Evolutionary conservation across 2,888 invertebrate species (phyloP).

Genomic region (Selenia dentaria): DNA sequence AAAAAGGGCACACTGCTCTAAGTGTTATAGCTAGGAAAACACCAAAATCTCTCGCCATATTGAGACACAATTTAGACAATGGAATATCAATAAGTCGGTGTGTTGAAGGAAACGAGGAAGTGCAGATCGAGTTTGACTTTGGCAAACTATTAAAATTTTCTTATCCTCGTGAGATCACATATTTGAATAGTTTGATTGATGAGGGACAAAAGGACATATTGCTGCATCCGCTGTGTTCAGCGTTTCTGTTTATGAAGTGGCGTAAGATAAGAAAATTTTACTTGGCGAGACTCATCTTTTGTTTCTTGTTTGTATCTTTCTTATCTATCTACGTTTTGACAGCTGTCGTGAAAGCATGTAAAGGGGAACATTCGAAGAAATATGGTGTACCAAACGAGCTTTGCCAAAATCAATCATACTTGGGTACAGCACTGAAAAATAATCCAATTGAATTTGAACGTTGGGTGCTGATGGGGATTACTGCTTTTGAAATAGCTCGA

Average conservation of each 20-base stretch:
- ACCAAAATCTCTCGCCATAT: conserved; percentile 92
- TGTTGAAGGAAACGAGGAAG: conserved; percentile 91
- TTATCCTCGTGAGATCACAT: conserved; percentile 93
- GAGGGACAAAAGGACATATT: conserved; percentile 95
- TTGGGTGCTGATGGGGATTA: conserved; percentile 91
- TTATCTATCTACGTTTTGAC: conserved; percentile 92
- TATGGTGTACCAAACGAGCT: conserved; percentile 87
- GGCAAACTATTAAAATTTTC: conserved; percentile 92
- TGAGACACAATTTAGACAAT: conserved; percentile 91
- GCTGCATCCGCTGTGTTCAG: conserved; percentile 93
- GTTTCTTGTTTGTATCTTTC: conserved; percentile 91
- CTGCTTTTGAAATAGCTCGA: conserved; percentile 90
- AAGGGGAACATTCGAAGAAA: conserved; percentile 73
- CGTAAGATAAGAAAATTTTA: conserved; percentile 95
- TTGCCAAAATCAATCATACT: conserved; percentile 89
- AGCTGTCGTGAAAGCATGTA: conserved; percentile 89
- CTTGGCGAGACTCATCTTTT: conserved; percentile 91
- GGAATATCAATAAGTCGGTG: conserved; percentile 90
- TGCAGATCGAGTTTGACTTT: conserved; percentile 92
- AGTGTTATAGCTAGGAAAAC: conserved; percentile 94
- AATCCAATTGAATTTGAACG: conserved; percentile 92
- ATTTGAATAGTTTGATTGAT: conserved; percentile 93
- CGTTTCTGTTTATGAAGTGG: conserved; percentile 95
- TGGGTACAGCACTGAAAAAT: conserved; percentile 88
- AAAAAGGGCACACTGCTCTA: conserved; percentile 93